Percentiles rank a stretch among this genome's conserved stretches.
Evolutionary conservation across 2,888 invertebrate species (phyloP).

Genomic region (Cheiracanthium punctorium): DNA sequence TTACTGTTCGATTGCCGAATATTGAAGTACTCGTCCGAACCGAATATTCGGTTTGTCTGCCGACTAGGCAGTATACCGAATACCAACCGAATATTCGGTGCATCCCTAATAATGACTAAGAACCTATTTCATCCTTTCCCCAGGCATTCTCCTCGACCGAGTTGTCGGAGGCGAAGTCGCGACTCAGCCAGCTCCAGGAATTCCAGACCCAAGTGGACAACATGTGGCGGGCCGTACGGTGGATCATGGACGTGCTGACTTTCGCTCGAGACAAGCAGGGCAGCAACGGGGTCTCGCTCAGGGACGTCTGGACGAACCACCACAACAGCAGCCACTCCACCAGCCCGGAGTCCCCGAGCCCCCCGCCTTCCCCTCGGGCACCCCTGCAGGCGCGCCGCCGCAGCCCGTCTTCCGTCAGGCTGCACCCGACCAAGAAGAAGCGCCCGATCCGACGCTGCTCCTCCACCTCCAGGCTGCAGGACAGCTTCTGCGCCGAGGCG

Average conservation of each 20-base stretch:
- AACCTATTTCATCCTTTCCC: no score
- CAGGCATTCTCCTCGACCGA: conserved; percentile 93
- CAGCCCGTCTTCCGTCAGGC: conserved; percentile 61
- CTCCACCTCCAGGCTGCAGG: conserved; percentile 62
- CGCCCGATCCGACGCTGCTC: conserved; percentile 66
- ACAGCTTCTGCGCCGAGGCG: neutral
- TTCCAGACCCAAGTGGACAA: conserved; percentile 89
- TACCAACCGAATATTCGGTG: no score
- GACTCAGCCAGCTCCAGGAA: conserved; percentile 87
- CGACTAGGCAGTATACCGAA: no score
- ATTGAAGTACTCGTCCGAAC: no score
- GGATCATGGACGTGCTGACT: conserved; percentile 96
- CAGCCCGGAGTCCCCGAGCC: conserved; percentile 46
- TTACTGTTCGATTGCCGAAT: no score
- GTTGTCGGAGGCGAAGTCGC: conserved; percentile 88
- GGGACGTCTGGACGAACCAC: conserved; percentile 72
- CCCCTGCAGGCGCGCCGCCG: conserved; percentile 51
- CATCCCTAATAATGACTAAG: no score
- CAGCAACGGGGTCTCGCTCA: conserved; percentile 76
- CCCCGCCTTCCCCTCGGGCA: conserved; percentile 1
- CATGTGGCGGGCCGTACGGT: conserved; percentile 94
- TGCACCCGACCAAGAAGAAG: conserved; percentile 26
- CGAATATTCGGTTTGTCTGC: no score
- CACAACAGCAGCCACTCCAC: no score
- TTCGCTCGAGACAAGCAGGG: conserved; percentile 88